Evolutionary conservation across 2,113 vertebrate genomes (phyloP), one percentile per base, ranked within the genome.

Genomic region (Rhipidura dahli): DNA sequence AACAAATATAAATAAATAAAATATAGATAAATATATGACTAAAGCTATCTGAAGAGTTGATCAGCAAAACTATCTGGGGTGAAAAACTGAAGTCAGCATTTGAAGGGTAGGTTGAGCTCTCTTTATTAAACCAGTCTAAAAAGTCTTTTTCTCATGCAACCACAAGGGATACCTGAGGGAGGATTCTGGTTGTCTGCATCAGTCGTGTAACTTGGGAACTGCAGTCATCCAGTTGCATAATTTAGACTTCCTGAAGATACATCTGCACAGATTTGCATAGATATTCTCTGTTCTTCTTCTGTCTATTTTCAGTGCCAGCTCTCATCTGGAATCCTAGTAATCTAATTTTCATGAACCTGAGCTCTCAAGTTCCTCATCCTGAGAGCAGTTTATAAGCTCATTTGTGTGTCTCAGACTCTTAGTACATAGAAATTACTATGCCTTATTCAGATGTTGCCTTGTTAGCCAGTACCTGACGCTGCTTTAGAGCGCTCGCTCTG

Each of bases 311-410:
- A 1, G 64, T 94, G 64, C 68, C 68, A 83, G n/a, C 51, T 96
- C 93, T 95, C 83, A 79, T 92, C 76, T 90, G 60, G 68, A 93
- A 84, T 90, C 68, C 72, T 78, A 92, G 89, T 96, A 81, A 96
- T 96, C 89, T 87, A 96, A 97, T 92, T 97, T 97, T 95, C 68
- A 96, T 96, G 90, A 95, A 84, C 76, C 44, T 81, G 64, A 90
- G 60, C 56, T 95, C 47, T 94, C 80, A 77, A 81, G 51, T 93
- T 92, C 64, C 51, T 81, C 39, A 63, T 92, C 60, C 42, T 64
- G 51, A 81, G 47, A 78, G 83, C 22, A 66, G 50, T 33, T 87
- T 83, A 33, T 83, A 88, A 77, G 35, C 68, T 86, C 40, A 53
- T 88, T 76, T 86, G 16, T 93, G 68, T 80, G 88, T 50, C 81